phyloP scores from a whole-genome alignment of 2,888 invertebrate genomes.

The Leptopilina syphax region DNA sequence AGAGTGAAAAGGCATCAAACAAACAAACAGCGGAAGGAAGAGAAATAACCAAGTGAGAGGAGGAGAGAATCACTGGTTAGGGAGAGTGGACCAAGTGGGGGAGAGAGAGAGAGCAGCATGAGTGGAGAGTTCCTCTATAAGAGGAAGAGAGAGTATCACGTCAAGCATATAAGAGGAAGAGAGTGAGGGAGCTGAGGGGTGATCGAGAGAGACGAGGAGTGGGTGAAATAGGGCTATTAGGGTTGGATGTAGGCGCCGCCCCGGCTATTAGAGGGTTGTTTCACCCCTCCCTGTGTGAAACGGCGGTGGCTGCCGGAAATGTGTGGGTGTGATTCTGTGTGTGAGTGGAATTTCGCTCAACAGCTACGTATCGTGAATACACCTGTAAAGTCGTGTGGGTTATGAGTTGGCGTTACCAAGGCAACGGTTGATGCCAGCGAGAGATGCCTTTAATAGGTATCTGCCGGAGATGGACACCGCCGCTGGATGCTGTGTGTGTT shows the following conservation, averaged over 20 bases:
- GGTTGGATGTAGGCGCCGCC: slow-evolving; percentile 76
- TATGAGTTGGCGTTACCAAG: slow-evolving; percentile 69
- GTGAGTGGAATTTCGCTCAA: slow-evolving; percentile 1
- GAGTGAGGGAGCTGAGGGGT: slow-evolving; percentile 47
- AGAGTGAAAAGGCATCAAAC: slow-evolving; percentile 77
- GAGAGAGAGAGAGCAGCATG: slow-evolving; percentile 40
- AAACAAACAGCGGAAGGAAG: slow-evolving; percentile 72
- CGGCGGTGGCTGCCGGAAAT: slow-evolving; percentile 50
- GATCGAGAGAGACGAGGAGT: slow-evolving; percentile 62
- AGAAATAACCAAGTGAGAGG: slow-evolving; percentile 44
- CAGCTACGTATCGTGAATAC: slow-evolving; percentile 36
- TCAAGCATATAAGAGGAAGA: slow-evolving; percentile 29
- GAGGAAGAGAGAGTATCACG: slow-evolving; percentile 45
- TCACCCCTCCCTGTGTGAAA: slow-evolving; percentile 62
- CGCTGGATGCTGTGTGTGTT: slow-evolving; percentile 42
- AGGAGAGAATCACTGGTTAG: slow-evolving; percentile 46
- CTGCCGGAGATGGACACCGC: slow-evolving; percentile 64
- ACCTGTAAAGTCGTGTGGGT: slow-evolving; percentile 45
- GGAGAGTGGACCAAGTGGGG: neutral
- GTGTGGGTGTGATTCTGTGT: slow-evolving; percentile 51
- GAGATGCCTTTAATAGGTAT: slow-evolving; percentile 75
- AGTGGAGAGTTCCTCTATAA: neutral
- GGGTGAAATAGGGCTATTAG: slow-evolving; percentile 76
- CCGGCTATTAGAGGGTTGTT: slow-evolving; percentile 77
- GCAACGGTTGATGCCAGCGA: slow-evolving; percentile 70